Conservation (phyloP, 2,113 vertebrate species). For the Tetrao urogallus region DNA sequence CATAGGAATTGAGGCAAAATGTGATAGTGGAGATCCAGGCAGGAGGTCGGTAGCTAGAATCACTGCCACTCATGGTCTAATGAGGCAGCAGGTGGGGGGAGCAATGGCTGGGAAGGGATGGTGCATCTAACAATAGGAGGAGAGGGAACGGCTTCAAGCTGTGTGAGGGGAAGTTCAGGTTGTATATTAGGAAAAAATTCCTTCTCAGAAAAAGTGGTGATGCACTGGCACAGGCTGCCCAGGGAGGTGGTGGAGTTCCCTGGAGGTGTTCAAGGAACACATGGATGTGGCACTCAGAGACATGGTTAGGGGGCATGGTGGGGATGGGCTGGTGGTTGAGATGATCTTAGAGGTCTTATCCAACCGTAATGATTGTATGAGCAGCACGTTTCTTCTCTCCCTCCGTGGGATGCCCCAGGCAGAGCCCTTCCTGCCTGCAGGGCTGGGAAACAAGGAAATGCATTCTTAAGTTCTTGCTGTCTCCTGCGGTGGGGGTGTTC, state of each 20-base stretch:
- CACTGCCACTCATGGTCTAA: not conserved
- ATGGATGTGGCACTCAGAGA: not conserved
- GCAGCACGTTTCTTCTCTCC: not conserved
- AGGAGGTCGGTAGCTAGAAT: not conserved
- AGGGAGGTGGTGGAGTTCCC: no score
- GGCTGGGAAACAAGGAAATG: not conserved
- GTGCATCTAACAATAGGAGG: not conserved
- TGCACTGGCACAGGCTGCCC: no score
- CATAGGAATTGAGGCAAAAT: not conserved
- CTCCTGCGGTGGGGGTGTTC: accelerated
- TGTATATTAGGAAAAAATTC: no score
- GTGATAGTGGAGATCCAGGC: not conserved
- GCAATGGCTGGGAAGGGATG: not conserved
- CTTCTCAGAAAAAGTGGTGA: no score
- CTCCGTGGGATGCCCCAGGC: not conserved
- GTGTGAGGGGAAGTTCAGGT: no score
- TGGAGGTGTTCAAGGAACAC: no score
- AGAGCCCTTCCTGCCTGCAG: not conserved
- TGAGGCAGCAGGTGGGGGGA: not conserved
- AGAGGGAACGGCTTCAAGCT: no score
- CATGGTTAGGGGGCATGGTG: not conserved
- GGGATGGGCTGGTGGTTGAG: not conserved
- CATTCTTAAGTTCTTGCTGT: accelerated
- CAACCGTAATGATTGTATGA: not conserved
- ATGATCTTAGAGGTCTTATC: not conserved